Base-by-base conservation (phyloP, 2,113 vertebrate genomes). In the Colistium nudipinnis region DNA sequence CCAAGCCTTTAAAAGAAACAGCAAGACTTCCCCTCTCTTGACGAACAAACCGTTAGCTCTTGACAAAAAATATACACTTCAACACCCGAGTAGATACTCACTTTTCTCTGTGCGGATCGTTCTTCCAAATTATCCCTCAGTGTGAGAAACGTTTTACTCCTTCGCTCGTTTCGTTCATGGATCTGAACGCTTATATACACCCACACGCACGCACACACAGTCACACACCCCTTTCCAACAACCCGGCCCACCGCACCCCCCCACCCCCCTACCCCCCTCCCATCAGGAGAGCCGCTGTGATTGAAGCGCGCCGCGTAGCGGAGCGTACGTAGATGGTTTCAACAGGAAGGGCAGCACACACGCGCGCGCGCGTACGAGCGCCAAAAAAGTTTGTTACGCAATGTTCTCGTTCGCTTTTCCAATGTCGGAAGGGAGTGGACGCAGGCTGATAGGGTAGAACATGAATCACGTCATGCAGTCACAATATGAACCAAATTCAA, bases 61-160 rank as follows among this genome's bases (percentile, higher is more conserved):
- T 16, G 19, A 20, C 0, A 47, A 73, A 5, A 28, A 44, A 9
- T 2, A 43, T 12, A 17, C 10, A 14, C 2, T 33, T 20, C 1
- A 3, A 28, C 19, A 9, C 31, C 4, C 4, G 16, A 19, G 0
- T 0, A 64, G 53, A 52, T 47, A 16, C 88, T 87, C 85, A 88
- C 88, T 82, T 82, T 59, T 24, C 17, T 70, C 52, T 69, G 14
- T 31, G 35, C 48, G 41, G 41, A 5, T 56, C 73, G 36, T 57
- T 65, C 64, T 64, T 47, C n/a, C 35, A 62, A 41, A 28, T 13
- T 57, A 12, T 54, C 8, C 11, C 31, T 49, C 54, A 4, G 65
- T 12, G 24, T 3, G 1, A 7, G 20, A 9, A 44, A 68, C 78
- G 27, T 85, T 84, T 66, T 33, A 45, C 22, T 11, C 1, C 38